These are phyloP conservation scores for Heliconius charithonia DNA, from an alignment of 2,888 invertebrate genomes.

Conservation along the genomic window DNA sequence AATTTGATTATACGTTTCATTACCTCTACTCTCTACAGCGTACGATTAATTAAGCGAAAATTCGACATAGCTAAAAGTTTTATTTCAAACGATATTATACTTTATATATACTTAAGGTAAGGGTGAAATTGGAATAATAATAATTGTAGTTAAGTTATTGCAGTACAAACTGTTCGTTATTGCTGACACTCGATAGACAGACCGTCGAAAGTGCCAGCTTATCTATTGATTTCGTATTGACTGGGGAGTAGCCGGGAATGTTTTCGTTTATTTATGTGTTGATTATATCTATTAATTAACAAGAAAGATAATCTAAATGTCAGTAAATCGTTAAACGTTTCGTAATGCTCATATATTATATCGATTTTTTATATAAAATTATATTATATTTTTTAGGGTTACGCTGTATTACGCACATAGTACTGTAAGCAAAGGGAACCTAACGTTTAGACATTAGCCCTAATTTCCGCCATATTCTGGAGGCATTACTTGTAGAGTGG, in stretches of 20 bases:
- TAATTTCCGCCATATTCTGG: too few relatives aligned
- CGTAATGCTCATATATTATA: neutral
- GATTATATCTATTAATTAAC: slow-evolving; percentile 34
- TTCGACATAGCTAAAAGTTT: slow-evolving; percentile 16
- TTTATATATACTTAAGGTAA: neutral
- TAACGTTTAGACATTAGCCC: too few relatives aligned
- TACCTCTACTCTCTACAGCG: slow-evolving; percentile 31
- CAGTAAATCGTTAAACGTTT: slow-evolving; percentile 1
- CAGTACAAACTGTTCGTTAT: slow-evolving; percentile 37
- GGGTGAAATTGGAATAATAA: slow-evolving; percentile 8
- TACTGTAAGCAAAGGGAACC: too few relatives aligned
- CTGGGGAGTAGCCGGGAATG: slow-evolving; percentile 16
- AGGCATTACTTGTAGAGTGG: too few relatives aligned
- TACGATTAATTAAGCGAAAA: slow-evolving; percentile 32
- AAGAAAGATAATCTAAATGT: slow-evolving; percentile 22
- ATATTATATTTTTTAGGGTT: too few relatives aligned
- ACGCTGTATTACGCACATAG: too few relatives aligned
- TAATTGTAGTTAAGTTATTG: slow-evolving; percentile 20
- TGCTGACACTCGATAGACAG: slow-evolving; percentile 42
- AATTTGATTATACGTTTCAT: slow-evolving; percentile 39
- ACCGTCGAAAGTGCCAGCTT: slow-evolving; percentile 40
- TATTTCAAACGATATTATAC: slow-evolving; percentile 1
- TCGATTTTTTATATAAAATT: too few relatives aligned
- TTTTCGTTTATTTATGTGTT: slow-evolving; percentile 35
- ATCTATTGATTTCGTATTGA: slow-evolving; percentile 35